These are phyloP conservation scores for Drosophila saltans DNA, from an alignment of 1,140 invertebrate genomes.

Conservation along the genomic window DNA sequence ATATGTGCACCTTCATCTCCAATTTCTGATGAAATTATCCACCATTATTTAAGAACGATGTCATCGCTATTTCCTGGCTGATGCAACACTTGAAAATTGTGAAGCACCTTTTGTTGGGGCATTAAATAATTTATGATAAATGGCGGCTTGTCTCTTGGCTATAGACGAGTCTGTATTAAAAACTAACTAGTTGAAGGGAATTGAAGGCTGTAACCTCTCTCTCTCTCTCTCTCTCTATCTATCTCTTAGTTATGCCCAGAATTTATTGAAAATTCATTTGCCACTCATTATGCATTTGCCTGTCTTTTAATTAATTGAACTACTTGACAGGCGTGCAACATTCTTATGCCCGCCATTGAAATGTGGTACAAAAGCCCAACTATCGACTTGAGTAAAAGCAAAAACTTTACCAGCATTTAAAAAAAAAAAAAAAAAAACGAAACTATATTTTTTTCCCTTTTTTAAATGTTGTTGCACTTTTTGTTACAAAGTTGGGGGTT, in stretches of 20 bases:
- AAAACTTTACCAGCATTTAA: slow-evolving; percentile 48
- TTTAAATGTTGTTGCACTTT: slow-evolving; percentile 21
- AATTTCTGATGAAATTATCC: too few relatives aligned
- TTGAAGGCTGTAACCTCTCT: not conserved
- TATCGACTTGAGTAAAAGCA: slow-evolving; percentile 5
- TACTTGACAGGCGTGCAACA: slow-evolving; percentile 44
- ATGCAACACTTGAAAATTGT: slow-evolving; percentile 25
- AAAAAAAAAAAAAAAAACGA: not conserved
- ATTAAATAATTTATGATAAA: slow-evolving; percentile 39
- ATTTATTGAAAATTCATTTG: slow-evolving; percentile 21
- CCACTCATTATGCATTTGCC: slow-evolving; percentile 58
- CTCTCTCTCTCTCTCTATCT: too few relatives aligned
- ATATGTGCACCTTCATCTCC: too few relatives aligned
- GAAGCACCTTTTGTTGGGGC: slow-evolving; percentile 35
- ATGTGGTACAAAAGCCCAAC: slow-evolving; percentile 10
- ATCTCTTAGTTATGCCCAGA: not conserved
- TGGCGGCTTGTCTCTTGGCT: not conserved
- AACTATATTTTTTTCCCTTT: slow-evolving; percentile 18
- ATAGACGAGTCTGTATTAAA: not conserved
- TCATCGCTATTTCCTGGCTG: slow-evolving; percentile 41
- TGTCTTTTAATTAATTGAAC: slow-evolving; percentile 76
- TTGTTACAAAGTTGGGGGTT: slow-evolving; percentile 45
- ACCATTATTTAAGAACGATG: not conserved
- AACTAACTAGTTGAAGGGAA: slow-evolving; percentile 21
- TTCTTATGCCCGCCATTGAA: slow-evolving; percentile 24